These are phyloP conservation scores for Busseola fusca DNA, from an alignment of 2,888 invertebrate genomes.

Conservation along the genomic window DNA sequence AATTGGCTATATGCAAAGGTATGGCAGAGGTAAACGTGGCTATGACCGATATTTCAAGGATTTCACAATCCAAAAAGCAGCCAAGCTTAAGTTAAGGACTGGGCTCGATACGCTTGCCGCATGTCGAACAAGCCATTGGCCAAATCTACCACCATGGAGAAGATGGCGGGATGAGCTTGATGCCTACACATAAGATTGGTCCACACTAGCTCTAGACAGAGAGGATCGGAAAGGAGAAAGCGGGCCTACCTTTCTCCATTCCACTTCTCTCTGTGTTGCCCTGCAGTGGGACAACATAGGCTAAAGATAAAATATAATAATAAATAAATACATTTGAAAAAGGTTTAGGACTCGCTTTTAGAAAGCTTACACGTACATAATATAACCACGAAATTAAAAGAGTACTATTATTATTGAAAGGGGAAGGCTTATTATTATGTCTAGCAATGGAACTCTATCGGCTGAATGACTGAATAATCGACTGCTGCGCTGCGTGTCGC, in stretches of 20 bases:
- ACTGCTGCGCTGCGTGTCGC: too few species aligned
- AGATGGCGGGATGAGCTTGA: neutral
- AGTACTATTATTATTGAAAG: neutral
- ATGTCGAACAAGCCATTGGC: neutral
- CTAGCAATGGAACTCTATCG: neutral
- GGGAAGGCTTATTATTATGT: neutral
- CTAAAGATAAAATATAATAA: neutral
- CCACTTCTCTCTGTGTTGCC: neutral
- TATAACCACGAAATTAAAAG: neutral
- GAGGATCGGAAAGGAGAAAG: neutral
- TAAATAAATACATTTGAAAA: neutral
- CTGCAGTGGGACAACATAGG: neutral
- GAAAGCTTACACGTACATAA: neutral
- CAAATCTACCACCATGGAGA: neutral
- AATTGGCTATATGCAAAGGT: conserved; percentile 83
- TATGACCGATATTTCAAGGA: neutral
- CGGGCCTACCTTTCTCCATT: neutral
- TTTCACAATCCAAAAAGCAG: neutral
- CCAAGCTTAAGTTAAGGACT: neutral
- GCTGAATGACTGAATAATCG: neutral
- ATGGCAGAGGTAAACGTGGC: conserved; percentile 24
- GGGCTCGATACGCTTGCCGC: neutral
- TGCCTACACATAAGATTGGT: neutral
- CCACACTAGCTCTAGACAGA: neutral
- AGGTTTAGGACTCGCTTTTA: neutral